Base-by-base conservation (phyloP, 2,888 invertebrate species). In the Sthenelais limicola region DNA sequence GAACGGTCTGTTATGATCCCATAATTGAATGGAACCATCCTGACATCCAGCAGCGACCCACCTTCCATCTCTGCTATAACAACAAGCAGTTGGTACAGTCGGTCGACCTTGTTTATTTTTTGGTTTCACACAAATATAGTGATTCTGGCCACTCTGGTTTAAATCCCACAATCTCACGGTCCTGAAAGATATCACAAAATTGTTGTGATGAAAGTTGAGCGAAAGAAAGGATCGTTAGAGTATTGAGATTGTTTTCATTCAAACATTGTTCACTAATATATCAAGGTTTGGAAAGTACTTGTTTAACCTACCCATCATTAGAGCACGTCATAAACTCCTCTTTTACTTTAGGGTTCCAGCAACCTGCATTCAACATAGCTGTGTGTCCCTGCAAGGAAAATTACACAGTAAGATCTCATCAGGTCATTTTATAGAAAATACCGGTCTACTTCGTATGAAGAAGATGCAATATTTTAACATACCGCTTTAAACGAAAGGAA, bases 11-110 rank as follows among this genome's bases (percentile, higher is more conserved):
- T 97, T 91, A 68, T 95, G 93, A 85, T 99, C 98, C 98, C 99
- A 99, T 89, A 98, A 92, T 88, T 98, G 98, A 70, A 98, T 91
- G 0, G 95, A 96, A 0, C 99, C 99, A 88, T 99, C 99, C 54
- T 91, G 91, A 84, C 98, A 98, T 0, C 94, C 98, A 73, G 95
- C 94, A 24, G 94, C 94, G 3, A 98, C 93, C 0, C 94, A 91
- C 71, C 93, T 92, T 0, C 96, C 96, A 83, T 97, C 96, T 62
- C 93, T 90, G 62, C 93, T 95, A 85, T 93, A 97, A 0, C 91
- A 90, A 85, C 96, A 96, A 0, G 95, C 90, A 0, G 94, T 94
- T 0, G 97, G 96, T 74, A 93, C 91, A 0, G 94, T 94, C 85
- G 94, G 94, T 0, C 96, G 89, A 0, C 98, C 98, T 73, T 94